phyloP scores from a whole-genome alignment of 2,888 invertebrate species.

The Tipula confusa region DNA sequence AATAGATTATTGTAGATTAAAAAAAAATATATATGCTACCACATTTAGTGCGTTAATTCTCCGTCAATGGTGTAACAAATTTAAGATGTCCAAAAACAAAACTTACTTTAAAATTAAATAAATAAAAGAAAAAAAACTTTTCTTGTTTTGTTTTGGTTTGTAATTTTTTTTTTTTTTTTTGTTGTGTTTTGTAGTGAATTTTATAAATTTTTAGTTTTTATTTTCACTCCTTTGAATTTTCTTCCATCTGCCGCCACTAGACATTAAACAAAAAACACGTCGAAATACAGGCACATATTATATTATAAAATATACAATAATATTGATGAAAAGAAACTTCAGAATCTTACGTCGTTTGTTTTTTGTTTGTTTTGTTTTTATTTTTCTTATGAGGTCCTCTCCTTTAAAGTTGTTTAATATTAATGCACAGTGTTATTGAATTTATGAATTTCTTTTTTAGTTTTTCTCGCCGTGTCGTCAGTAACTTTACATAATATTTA shows the following conservation, averaged over 20 bases:
- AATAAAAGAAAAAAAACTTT: not conserved
- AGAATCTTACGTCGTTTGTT: not conserved
- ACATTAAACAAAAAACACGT: slow-evolving; percentile 20
- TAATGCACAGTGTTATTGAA: not conserved
- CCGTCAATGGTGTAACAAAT: not conserved
- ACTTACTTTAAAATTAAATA: not conserved
- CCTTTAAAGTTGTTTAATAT: not conserved
- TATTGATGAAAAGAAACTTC: slow-evolving; percentile 20
- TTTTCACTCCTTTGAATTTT: slow-evolving; percentile 12
- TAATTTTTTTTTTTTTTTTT: not conserved
- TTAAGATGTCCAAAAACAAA: not conserved
- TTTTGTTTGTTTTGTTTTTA: not conserved
- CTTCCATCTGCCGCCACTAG: slow-evolving; percentile 25
- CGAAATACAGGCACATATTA: not conserved
- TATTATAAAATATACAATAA: not conserved
- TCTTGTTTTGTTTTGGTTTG: not conserved
- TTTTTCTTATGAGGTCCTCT: not conserved
- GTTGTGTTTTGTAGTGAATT: not conserved
- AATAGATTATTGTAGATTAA: too few species aligned
- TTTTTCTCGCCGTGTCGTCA: not conserved
- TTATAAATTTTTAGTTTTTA: not conserved
- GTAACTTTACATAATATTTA: not conserved
- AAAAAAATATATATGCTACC: too few species aligned
- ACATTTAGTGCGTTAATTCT: too few species aligned
- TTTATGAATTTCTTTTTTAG: slow-evolving; percentile 20